phyloP scores from a whole-genome alignment of 2,113 vertebrate genomes.

The Ptilorrhoa leucosticta region DNA sequence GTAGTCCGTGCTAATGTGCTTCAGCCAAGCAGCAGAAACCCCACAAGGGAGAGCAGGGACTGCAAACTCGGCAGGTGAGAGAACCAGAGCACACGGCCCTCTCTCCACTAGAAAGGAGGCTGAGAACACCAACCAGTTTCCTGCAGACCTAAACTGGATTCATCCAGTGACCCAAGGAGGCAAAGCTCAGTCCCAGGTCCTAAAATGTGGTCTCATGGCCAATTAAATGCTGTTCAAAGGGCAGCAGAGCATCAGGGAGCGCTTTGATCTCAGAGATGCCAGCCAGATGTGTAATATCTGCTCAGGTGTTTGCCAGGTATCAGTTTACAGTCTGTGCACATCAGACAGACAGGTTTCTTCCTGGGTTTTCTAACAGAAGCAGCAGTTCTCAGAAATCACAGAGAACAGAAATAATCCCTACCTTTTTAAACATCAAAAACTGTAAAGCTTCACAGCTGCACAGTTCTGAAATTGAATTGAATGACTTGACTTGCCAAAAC shows the following conservation, averaged over 20 bases:
- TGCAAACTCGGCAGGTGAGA: background rate
- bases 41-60: background rate
- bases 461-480: conserved; percentile 29
- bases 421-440: conserved; percentile 38
- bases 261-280: background rate
- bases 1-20: accelerated
- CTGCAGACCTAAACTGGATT: background rate
- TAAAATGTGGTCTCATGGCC: background rate
- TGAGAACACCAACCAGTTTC: background rate
- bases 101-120: background rate
- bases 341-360: conserved; percentile 49
- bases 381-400: conserved; percentile 24
- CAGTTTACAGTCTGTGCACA: conserved; percentile 24
- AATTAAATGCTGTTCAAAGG: conserved; percentile 42
- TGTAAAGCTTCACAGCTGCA: conserved; percentile 42
- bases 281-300: background rate
- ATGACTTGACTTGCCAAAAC: conserved; percentile 42
- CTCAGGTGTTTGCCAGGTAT: conserved; percentile 3
- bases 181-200: background rate
- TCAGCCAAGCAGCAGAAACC: background rate
- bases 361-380: conserved; percentile 31
- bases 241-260: background rate
- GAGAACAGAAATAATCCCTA: conserved; percentile 53
- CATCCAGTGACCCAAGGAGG: background rate
- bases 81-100: accelerated